Conservation (phyloP, 2,888 invertebrate genomes). For the Plebejus melissa region DNA sequence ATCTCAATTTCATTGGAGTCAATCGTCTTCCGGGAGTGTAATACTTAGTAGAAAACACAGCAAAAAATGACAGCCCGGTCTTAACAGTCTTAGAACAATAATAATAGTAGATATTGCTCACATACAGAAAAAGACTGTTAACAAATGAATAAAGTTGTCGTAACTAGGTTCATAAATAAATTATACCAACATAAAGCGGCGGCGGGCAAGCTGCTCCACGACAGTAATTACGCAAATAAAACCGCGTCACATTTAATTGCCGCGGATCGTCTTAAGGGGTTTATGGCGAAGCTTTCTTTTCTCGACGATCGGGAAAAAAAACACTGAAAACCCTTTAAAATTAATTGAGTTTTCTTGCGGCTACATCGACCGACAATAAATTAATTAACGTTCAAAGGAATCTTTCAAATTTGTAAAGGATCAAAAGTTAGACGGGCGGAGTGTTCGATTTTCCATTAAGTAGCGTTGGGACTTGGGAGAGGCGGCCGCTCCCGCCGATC, state of each 20-base stretch:
- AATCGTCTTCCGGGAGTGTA: no score
- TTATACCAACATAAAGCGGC: conserved; percentile 8
- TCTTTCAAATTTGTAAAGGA: conserved; percentile 76
- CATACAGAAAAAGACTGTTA: conserved; percentile 5
- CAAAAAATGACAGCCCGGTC: no score
- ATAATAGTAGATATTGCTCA: neutral
- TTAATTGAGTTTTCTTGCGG: conserved; percentile 79
- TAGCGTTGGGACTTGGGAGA: conserved; percentile 71
- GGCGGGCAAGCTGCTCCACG: neutral
- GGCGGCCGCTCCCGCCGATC: conserved; percentile 61
- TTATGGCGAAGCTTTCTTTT: conserved; percentile 54
- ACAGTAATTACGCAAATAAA: conserved; percentile 28
- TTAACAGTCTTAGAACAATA: no score
- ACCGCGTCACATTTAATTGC: conserved; percentile 56
- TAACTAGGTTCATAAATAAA: conserved; percentile 16
- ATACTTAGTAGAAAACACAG: no score
- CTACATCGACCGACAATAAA: conserved; percentile 75
- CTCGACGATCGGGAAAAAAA: conserved; percentile 57
- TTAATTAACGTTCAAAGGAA: conserved; percentile 77
- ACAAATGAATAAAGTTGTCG: neutral
- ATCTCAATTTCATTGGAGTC: no score
- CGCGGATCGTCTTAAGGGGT: conserved; percentile 59
- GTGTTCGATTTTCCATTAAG: conserved; percentile 77
- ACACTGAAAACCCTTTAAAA: conserved; percentile 79
- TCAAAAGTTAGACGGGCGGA: conserved; percentile 68